These are phyloP conservation scores for Eudyptes chrysolophus DNA, from an alignment of 2,113 vertebrate species.

Conservation along the genomic window DNA sequence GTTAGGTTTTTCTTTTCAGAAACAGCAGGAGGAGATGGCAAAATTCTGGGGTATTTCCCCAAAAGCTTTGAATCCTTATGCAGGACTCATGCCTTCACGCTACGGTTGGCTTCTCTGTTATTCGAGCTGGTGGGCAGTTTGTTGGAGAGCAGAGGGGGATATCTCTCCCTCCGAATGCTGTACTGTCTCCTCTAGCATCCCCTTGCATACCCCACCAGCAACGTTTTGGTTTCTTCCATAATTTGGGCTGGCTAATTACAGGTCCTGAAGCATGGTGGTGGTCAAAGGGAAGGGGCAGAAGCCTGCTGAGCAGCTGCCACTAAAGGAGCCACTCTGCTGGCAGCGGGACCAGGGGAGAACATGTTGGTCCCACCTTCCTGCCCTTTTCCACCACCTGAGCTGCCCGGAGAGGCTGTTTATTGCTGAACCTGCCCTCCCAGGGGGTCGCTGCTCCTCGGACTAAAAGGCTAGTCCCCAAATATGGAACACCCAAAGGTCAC, in stretches of 20 bases:
- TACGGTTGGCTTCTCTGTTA: background rate
- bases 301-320: background rate
- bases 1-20: background rate
- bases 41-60: background rate
- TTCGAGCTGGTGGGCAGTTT: background rate
- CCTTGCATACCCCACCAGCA: background rate
- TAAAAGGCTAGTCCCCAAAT: conserved; percentile 23
- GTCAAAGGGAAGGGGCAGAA: background rate
- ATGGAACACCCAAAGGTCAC: conserved; percentile 25
- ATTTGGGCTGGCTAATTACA: background rate
- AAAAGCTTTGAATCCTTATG: background rate
- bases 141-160: background rate
- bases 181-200: background rate
- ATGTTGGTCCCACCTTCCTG: background rate
- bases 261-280: background rate
- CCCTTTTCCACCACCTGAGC: background rate
- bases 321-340: background rate
- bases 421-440: background rate
- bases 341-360: background rate
- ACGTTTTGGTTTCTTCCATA: background rate
- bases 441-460: background rate
- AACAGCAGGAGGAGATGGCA: background rate
- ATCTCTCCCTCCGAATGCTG: background rate
- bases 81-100: accelerated
- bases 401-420: background rate